phyloP scores from a whole-genome alignment of 2,888 invertebrate species.

The Brassicogethes aeneus region DNA sequence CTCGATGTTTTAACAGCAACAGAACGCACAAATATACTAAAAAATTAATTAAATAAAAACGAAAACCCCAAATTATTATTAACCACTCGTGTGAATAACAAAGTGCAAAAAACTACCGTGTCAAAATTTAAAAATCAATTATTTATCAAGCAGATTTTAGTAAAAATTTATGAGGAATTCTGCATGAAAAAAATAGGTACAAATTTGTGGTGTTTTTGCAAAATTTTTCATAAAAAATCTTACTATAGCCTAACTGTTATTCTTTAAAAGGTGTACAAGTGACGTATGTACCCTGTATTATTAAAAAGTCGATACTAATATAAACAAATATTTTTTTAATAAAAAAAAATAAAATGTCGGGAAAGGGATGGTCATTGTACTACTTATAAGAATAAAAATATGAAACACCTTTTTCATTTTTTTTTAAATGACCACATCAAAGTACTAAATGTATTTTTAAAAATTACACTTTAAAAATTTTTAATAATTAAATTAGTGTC shows the following conservation, averaged over 20 bases:
- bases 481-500: neutral
- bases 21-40: slow-evolving; percentile 5
- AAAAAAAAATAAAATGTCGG: slow-evolving; percentile 7
- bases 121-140: too few species aligned
- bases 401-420: too few species aligned
- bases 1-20: neutral
- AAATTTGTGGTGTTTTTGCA: too few species aligned
- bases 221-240: too few species aligned
- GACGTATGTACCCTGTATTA: slow-evolving; percentile 8
- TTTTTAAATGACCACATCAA: too few species aligned
- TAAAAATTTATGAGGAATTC: too few species aligned
- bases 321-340: slow-evolving; percentile 4
- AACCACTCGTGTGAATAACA: slow-evolving; percentile 33
- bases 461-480: neutral
- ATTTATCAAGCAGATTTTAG: too few species aligned
- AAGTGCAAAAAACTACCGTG: slow-evolving; percentile 24
- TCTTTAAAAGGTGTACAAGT: neutral
- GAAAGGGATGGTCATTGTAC: slow-evolving; percentile 19
- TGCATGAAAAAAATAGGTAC: too few species aligned
- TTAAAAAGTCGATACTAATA: slow-evolving; percentile 1
- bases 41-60: neutral
- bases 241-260: too few species aligned
- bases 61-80: too few species aligned
- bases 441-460: neutral
- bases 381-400: slow-evolving; percentile 1